Evolutionary conservation across 2,113 vertebrate genomes (phyloP).

Genomic region (Mellivora capensis): DNA sequence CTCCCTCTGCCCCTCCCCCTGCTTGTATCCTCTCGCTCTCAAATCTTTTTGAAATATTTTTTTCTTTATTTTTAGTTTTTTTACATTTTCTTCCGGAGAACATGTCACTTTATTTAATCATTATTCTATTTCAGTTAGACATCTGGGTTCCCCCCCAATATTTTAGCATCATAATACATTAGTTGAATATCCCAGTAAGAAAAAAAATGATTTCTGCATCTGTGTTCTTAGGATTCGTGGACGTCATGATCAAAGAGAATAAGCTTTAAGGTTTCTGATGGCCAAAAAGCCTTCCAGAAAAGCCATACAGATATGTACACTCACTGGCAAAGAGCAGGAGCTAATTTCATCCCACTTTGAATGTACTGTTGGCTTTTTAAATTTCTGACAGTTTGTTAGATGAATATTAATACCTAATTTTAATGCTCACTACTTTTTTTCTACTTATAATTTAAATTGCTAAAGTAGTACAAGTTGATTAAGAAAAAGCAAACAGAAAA

Average conservation of each 20-base stretch:
- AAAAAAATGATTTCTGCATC: not conserved
- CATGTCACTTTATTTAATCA: not conserved
- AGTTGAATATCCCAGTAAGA: not conserved
- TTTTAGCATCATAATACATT: conserved; percentile 32
- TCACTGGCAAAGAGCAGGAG: not conserved
- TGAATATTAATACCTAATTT: not conserved
- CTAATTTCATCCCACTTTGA: not conserved
- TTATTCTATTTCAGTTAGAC: not conserved
- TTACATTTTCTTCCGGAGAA: not conserved
- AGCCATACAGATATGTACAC: not conserved
- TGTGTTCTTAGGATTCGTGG: not conserved
- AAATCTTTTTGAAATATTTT: not conserved
- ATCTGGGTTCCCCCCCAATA: not conserved
- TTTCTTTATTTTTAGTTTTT: not conserved
- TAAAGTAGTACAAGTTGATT: not conserved
- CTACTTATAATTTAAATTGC: conserved; percentile 9
- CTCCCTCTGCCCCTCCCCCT: not conserved
- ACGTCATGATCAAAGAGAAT: not conserved
- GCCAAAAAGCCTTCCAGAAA: not conserved
- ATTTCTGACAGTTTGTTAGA: not conserved
- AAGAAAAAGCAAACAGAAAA: conserved; percentile 8
- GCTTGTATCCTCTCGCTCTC: not conserved
- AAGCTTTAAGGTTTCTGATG: not conserved
- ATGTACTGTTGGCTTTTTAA: not conserved
- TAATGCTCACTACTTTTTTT: not conserved